Conservation (phyloP, 2,888 invertebrate species). For the Iselma pallidipennis region DNA sequence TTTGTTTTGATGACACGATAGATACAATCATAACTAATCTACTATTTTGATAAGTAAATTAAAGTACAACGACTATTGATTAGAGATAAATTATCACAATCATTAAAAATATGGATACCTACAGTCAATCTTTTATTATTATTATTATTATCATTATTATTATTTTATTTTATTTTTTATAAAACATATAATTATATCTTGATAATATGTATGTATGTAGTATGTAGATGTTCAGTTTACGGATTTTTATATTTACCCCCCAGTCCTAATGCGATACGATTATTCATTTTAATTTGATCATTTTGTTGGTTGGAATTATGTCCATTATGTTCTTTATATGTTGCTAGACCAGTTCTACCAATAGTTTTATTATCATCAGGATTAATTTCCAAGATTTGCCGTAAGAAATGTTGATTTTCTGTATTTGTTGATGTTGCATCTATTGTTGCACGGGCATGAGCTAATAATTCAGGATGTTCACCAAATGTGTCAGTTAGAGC, state of each 20-base stretch:
- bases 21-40: too few species aligned
- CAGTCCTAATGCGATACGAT: conserved; percentile 35
- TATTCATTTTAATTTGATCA: conserved; percentile 48
- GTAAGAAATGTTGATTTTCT: conserved; percentile 54
- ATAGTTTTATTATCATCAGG: conserved; percentile 58
- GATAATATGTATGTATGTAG: conserved; percentile 5
- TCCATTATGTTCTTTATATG: conserved; percentile 60
- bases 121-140: neutral
- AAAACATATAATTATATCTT: conserved; percentile 21
- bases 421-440: conserved; percentile 32
- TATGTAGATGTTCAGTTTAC: conserved; percentile 17
- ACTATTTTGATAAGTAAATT: too few species aligned
- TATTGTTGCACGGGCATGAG: conserved; percentile 31
- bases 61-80: neutral
- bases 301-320: conserved; percentile 37
- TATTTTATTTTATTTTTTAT: conserved; percentile 1
- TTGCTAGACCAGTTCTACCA: conserved; percentile 56
- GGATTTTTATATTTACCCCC: conserved; percentile 41
- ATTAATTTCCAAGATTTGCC: conserved; percentile 59
- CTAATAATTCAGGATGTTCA: conserved; percentile 70
- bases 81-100: conserved; percentile 1
- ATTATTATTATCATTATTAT: neutral
- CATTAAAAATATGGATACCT: neutral
- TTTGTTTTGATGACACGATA: too few species aligned
- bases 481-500: conserved; percentile 73